Base-by-base conservation (phyloP, 1,140 invertebrate species). In the Batillaria attramentaria region DNA sequence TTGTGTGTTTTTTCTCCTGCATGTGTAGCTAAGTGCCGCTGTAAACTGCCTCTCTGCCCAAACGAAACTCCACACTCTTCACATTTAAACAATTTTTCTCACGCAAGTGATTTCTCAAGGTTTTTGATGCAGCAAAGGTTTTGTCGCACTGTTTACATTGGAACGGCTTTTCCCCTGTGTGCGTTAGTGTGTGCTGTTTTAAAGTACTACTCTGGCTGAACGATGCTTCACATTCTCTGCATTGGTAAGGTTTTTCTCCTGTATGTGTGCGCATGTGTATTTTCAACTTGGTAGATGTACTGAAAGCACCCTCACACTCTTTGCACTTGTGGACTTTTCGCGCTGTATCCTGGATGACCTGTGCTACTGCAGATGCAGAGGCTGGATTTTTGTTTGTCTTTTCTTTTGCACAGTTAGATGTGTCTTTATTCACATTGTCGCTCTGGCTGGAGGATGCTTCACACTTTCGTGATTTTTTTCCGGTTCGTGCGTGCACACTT, bases 121-220 rank as follows among this genome's bases (percentile, higher is more conserved):
- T 39, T 4, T 24, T 33, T 57, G n/a, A 24, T 31, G n/a, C n/a
- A 10, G 60, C 62, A 60, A 79, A 83, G 3, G 80, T 65, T 69
- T 83, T 83, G 39, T 72, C 80, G 81, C 82, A 83, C 65, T 72
- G 60, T 57, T 60, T 68, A 75, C 82, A 83, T 46, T 72, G 39
- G 54, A 73, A 83, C 41, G 83, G 81, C 54, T 93, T 92, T 93
- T 97, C 96, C 94, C 97, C 97, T 87, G 97, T 42, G 33, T 73
- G 72, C 16, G 35, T 20, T 70, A 24, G 33, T 39, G 28, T 70
- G 68, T 70, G 68, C 20, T 33, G 24, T 3, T 24, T 24, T 3
- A 70, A 39, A 31, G 31, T 18, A 35, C 39, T 24, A 37, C 39
- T 37, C 3, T 35, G 4, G 6, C 20, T 39, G 37, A 70, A 70